A percentile compares a stretch with the other conserved stretches of the same genome.
Conservation (phyloP, 37 sponge, comb jelly and placozoan genomes). For the Tethya wilhelma region DNA sequence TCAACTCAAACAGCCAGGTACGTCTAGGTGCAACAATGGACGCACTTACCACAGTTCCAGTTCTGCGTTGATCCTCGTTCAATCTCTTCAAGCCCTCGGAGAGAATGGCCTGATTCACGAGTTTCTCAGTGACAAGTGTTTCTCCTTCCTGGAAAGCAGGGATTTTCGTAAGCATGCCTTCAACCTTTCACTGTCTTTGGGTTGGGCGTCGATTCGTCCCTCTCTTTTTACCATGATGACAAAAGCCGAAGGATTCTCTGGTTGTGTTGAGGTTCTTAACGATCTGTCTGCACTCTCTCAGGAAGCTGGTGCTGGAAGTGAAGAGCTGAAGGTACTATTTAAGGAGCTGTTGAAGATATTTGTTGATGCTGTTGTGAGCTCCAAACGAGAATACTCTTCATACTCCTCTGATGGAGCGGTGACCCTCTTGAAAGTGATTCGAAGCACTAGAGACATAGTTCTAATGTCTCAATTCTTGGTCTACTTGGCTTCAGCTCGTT, state of each 20-base stretch:
- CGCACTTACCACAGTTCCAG: background rate
- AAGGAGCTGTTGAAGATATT: background rate
- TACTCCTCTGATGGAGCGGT: background rate
- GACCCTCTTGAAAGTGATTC: background rate
- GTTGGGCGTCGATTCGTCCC: background rate
- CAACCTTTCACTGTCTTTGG: background rate
- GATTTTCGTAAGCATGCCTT: background rate
- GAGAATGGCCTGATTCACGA: background rate
- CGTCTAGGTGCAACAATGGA: too few species aligned
- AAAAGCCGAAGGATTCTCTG: background rate
- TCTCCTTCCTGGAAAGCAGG: background rate
- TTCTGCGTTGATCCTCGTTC: background rate
- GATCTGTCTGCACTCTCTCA: background rate
- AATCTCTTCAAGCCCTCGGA: background rate
- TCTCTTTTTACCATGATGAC: background rate
- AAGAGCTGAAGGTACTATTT: background rate
- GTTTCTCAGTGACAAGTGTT: background rate
- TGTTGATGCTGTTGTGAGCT: background rate
- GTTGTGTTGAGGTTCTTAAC: background rate
- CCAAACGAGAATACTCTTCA: background rate
- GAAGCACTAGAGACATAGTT: background rate
- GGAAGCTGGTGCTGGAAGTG: background rate
- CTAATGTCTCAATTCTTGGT: background rate
- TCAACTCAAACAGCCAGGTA: too few species aligned
- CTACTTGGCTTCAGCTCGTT: background rate